Evolutionary conservation across 2,888 invertebrate species (phyloP).

Genomic region (Drosophila prolongata): DNA sequence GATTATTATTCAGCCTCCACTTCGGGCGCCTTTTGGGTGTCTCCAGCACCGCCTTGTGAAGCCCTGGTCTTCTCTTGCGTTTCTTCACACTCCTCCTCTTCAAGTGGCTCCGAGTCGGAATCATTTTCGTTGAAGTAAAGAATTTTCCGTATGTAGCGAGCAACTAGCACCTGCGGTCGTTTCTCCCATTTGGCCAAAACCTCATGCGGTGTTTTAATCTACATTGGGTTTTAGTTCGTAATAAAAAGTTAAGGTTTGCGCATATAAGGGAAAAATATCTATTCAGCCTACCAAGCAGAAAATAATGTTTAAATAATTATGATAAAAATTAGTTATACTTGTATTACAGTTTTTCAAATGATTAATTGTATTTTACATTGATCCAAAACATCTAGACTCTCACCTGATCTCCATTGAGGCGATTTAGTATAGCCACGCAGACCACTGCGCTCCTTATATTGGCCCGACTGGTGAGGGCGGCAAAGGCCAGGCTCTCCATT

Average conservation of each 20-base stretch:
- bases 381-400: background rate
- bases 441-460: conserved; percentile 94
- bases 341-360: no score
- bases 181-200: conserved; percentile 12
- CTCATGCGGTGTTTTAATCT: conserved; percentile 11
- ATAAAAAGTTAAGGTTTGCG: no score
- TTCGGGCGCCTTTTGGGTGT: conserved; percentile 1
- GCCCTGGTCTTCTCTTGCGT: no score
- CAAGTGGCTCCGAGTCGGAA: background rate
- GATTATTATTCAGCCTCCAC: background rate
- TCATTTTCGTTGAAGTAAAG: conserved; percentile 12
- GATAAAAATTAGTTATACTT: no score
- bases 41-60: conserved; percentile 4
- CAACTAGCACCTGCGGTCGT: conserved; percentile 16
- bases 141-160: conserved; percentile 26
- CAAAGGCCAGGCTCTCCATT: conserved; percentile 96
- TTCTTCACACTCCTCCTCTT: background rate
- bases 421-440: conserved; percentile 94
- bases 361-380: no score
- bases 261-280: no score
- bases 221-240: background rate
- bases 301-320: no score
- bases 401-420: conserved; percentile 95
- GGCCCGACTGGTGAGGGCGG: conserved; percentile 95
- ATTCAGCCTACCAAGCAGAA: no score